These are phyloP conservation scores for Eurystomus gularis DNA, from an alignment of 2,113 vertebrate species.

Conservation along the genomic window DNA sequence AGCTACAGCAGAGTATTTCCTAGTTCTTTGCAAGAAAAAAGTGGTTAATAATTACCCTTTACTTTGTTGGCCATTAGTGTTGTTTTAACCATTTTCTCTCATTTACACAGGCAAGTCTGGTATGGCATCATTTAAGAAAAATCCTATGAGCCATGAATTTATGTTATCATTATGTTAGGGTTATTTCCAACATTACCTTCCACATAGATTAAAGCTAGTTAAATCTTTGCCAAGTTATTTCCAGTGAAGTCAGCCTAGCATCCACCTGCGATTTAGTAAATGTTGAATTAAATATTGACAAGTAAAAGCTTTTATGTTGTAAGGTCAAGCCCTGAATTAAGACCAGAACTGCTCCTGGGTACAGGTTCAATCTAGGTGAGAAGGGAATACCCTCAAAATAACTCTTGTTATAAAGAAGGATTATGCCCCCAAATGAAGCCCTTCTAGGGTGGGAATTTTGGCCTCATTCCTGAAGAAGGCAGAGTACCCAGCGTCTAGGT, in stretches of 20 bases:
- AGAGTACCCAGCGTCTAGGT: neutral
- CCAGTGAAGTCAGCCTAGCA: constrained; percentile 1
- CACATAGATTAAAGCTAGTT: neutral
- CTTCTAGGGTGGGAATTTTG: neutral
- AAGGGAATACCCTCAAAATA: neutral
- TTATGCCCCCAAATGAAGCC: neutral
- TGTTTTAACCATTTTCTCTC: constrained; percentile 29
- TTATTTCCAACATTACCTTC: constrained; percentile 13
- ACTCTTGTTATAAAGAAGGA: neutral
- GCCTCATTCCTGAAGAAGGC: neutral
- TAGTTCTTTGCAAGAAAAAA: neutral
- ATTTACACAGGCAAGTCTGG: neutral
- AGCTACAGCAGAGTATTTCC: neutral
- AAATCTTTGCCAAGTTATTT: constrained; percentile 15
- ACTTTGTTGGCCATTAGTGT: neutral
- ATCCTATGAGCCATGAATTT: neutral
- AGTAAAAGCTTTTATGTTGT: constrained; percentile 35
- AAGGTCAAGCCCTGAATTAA: neutral
- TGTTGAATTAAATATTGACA: constrained; percentile 61
- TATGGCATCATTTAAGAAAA: constrained; percentile 23
- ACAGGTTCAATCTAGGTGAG: neutral
- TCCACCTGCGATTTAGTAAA: neutral
- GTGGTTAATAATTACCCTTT: constrained; percentile 54
- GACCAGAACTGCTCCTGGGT: neutral
- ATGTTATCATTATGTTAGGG: neutral